Evolutionary conservation across 2,113 vertebrate genomes (phyloP).

Genomic region (Amphiprion ocellaris): DNA sequence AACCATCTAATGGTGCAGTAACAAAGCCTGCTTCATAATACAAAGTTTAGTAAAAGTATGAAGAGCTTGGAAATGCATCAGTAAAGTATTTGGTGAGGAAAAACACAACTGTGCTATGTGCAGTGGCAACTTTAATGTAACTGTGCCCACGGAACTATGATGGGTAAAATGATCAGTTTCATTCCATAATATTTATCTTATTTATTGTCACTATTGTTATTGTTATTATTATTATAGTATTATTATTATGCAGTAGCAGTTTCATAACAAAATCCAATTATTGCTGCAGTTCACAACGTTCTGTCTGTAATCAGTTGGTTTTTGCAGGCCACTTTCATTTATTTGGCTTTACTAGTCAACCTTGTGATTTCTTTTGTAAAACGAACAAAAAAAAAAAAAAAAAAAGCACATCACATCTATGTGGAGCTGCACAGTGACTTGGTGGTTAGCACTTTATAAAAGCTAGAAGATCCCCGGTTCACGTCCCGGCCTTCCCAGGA

Average conservation of each 20-base stretch:
- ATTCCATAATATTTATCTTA: too few species aligned
- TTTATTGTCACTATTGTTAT: too few species aligned
- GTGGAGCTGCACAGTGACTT: too few species aligned
- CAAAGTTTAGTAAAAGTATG: neutral
- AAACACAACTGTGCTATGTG: too few species aligned
- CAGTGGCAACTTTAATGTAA: conserved; percentile 1
- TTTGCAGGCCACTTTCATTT: neutral
- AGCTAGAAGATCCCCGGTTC: too few species aligned
- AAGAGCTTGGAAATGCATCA: too few species aligned
- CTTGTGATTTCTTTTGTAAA: neutral
- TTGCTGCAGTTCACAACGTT: neutral
- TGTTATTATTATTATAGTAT: neutral
- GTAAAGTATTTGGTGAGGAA: too few species aligned
- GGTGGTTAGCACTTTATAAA: too few species aligned
- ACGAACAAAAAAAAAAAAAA: neutral
- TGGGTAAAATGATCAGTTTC: conserved; percentile 8
- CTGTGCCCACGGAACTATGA: conserved; percentile 5
- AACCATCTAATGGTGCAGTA: neutral
- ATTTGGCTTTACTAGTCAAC: neutral
- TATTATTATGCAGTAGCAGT: neutral
- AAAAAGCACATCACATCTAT: conserved; percentile 2
- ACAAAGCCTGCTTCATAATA: neutral
- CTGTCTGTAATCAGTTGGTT: neutral
- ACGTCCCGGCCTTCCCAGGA: too few species aligned
- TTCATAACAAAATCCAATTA: conserved; percentile 27